Conservation (phyloP, 2,113 vertebrate genomes). For the Cyanoliseus patagonus region DNA sequence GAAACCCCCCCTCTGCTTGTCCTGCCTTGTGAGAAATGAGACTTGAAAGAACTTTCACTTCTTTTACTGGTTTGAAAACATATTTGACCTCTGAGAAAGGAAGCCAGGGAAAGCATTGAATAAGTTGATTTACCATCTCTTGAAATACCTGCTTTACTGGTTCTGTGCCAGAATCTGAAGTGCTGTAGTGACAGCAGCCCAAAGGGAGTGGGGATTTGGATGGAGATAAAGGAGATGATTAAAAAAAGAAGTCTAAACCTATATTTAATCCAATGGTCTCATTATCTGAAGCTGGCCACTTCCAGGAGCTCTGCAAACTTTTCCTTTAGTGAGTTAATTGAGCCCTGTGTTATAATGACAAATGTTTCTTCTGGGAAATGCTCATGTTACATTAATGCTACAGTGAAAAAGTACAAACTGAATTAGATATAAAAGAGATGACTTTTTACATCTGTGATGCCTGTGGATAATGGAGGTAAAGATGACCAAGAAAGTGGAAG, state of each 20-base stretch:
- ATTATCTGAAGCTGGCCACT: constrained; percentile 48
- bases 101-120: constrained; percentile 21
- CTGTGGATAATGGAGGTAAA: background rate
- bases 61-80: constrained; percentile 56
- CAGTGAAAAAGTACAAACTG: background rate
- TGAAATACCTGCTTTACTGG: constrained; percentile 58
- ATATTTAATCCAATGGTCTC: constrained; percentile 51
- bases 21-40: constrained; percentile 19
- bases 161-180: constrained; percentile 60
- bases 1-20: background rate
- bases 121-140: constrained; percentile 64
- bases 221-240: constrained; percentile 61
- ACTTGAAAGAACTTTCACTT: constrained; percentile 52
- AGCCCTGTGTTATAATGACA: constrained; percentile 31
- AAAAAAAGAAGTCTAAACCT: constrained; percentile 56
- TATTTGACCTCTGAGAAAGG: constrained; percentile 57
- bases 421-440: background rate
- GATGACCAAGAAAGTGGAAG: background rate
- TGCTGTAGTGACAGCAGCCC: constrained; percentile 55
- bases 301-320: constrained; percentile 49
- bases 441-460: constrained; percentile 13
- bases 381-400: background rate
- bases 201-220: constrained; percentile 59
- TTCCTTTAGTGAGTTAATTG: constrained; percentile 34
- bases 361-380: constrained; percentile 13